Base-by-base conservation (phyloP, 2,888 invertebrate species). In the Nymphalis urticae region DNA sequence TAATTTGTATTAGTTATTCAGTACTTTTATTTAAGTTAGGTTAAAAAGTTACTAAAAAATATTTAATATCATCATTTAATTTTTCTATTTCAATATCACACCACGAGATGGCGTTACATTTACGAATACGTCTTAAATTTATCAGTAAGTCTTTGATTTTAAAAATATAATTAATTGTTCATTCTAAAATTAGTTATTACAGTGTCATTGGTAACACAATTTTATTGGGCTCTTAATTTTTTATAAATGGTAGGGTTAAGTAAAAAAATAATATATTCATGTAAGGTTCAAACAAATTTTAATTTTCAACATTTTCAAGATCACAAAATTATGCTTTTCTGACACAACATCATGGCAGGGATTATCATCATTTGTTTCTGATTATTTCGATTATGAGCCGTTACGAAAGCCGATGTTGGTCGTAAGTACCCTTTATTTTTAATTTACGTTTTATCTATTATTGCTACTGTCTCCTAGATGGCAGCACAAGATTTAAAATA, bases 311-410 rank as follows among this genome's bases (percentile, higher is more conserved):
- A 88, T 89, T 85, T 85, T 86, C 83, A 88, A 90, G 92, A 89
- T 90, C 90, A 97, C 97, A 17, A 95, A 95, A 73, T 93, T 97
- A 68, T 94, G 95, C 21, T 96, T 94, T 86, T 92, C 94, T 10
- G 95, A 95, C 76, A 93, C 97, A 56, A 94, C 94, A 79, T 93
- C 94, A 54, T 96, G 96, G 95, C 93, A 95, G 79, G 95, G 95
- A 51, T 94, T 96, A 75, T 94, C 96, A 0, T 90, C 93, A 60
- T 95, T 98, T 82, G 95, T 97, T 3, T 94, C 96, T 0, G 97
- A 97, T 85, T 96, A 95, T 81, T 93, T 98, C 72, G 93, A 94
- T 75, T 97, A 95, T 85, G 95, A 96, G 80, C 95, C 96, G 0
- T 89, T 97, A 42, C 93, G 94, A 64, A 94, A 94, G 77, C 94